Evolutionary conservation across 2,113 vertebrate species (phyloP).

Genomic region (Psilopogon haemacephalus): DNA sequence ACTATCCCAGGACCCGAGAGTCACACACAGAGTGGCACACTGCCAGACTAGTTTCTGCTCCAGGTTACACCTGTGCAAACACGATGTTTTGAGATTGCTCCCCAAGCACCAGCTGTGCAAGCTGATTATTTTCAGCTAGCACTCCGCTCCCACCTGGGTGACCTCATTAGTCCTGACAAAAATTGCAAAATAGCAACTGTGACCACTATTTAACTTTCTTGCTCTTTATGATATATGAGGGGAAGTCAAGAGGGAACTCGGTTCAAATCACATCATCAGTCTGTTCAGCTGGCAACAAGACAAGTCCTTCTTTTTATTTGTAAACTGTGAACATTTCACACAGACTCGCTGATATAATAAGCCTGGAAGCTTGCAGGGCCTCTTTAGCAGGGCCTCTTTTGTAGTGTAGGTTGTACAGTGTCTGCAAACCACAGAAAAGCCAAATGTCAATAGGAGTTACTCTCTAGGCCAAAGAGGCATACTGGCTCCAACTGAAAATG

Average conservation of each 20-base stretch:
- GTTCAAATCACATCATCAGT: conserved; percentile 19
- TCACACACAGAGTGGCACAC: not conserved
- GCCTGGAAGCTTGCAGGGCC: not conserved
- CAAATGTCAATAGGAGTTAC: not conserved
- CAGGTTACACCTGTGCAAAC: conserved; percentile 64
- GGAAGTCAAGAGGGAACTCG: not conserved
- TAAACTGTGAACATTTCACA: conserved; percentile 59
- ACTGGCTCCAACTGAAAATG: not conserved
- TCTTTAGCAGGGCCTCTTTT: not conserved
- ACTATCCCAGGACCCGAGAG: not conserved
- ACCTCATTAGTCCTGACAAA: conserved; percentile 46
- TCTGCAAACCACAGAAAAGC: not conserved
- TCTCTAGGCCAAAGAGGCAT: not conserved
- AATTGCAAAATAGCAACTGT: conserved; percentile 33
- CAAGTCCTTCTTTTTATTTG: conserved; percentile 47
- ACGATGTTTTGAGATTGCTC: not conserved
- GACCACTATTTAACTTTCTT: conserved; percentile 43
- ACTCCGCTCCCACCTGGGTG: conserved; percentile 15
- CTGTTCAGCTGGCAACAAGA: conserved; percentile 20
- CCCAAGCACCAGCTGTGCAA: conserved; percentile 58
- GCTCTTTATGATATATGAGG: conserved; percentile 4
- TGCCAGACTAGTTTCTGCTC: conserved; percentile 30
- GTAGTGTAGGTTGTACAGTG: not conserved
- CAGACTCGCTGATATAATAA: not conserved
- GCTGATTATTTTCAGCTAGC: conserved; percentile 34